These are phyloP conservation scores for Sarcophaga peregrina DNA, from an alignment of 1,140 invertebrate species.

Conservation along the genomic window DNA sequence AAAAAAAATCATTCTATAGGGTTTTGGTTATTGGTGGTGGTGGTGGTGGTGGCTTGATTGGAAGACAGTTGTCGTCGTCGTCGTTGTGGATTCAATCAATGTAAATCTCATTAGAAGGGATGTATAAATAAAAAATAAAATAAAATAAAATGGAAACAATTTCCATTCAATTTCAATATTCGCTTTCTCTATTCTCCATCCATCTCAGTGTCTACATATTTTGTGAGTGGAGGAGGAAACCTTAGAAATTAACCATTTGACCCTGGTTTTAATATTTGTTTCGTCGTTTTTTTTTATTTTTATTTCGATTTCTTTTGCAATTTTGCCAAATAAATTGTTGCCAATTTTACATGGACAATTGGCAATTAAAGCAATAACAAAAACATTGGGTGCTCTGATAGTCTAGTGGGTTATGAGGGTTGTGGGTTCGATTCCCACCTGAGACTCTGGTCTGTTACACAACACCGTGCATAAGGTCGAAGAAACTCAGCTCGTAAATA, in stretches of 20 bases:
- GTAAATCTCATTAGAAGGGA: constrained; percentile 13
- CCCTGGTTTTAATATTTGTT: constrained; percentile 6
- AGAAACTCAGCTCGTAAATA: too few relatives aligned
- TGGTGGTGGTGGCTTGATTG: neutral
- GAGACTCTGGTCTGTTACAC: too few relatives aligned
- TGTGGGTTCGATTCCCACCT: too few relatives aligned
- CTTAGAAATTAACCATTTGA: neutral
- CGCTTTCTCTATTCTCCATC: neutral
- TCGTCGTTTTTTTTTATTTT: neutral
- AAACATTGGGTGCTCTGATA: too few relatives aligned
- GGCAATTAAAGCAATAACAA: too few relatives aligned
- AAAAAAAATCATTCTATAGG: too few relatives aligned
- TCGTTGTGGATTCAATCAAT: neutral
- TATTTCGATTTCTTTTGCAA: neutral
- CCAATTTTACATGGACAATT: neutral
- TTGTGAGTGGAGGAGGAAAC: neutral
- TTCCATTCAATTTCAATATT: too few relatives aligned
- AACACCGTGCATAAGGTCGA: too few relatives aligned
- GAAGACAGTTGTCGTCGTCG: neutral
- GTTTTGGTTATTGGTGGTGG: too few relatives aligned
- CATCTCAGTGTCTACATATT: neutral
- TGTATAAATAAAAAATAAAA: neutral
- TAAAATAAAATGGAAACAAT: too few relatives aligned
- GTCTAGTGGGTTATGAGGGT: too few relatives aligned
- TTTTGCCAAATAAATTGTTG: constrained; percentile 10